Base-by-base conservation (phyloP, 2,888 invertebrate genomes). In the Thecocarcelia acutangulata region DNA sequence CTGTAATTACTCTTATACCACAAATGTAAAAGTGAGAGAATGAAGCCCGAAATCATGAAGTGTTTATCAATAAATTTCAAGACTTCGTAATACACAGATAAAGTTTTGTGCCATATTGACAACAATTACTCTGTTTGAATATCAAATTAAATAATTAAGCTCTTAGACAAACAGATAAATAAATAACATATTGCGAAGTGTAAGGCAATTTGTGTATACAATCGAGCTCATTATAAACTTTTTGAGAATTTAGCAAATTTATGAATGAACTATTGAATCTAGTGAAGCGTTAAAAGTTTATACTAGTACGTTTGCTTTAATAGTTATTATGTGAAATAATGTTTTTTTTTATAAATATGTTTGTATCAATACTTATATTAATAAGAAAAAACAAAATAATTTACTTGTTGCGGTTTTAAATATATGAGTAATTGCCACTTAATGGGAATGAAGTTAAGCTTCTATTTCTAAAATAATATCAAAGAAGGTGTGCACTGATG, bases 81-180 rank as follows among this genome's bases (percentile, higher is more conserved):
- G 42, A 73, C 61, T 54, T 81, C 21, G 50, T 9, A 44, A 52
- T 74, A 59, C 73, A 73, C 50, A 58, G 40, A 73, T 69, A 69
- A 77, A 73, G 50, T 64, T 42, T 72, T 56, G 33, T 9, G 58
- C 54, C 42, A 33, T 44, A 42, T n/a, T 40, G 37, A 56, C 42
- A 44, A 58, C 2, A 78, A 58, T 50, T 42, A 12, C 58, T 0
- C 44, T 28, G 42, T 56, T 58, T 46, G 0, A 48, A 15, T 59
- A 66, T 46, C 13, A 37, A 64, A 75, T 66, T 50, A 40, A 73
- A 59, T 59, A 61, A 61, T 68, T 28, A 66, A 52, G 64, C n/a
- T 59, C 12, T 52, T 40, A 5, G 21, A 11, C 15, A 64, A 24
- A 44, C 56, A 56, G 40, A 59, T 44, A 63, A 52, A 73, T 13